Percentiles rank a stretch among this genome's conserved stretches.
These are phyloP conservation scores for Trypoxylon attenuatum DNA, from an alignment of 2,888 invertebrate genomes.

Conservation along the genomic window DNA sequence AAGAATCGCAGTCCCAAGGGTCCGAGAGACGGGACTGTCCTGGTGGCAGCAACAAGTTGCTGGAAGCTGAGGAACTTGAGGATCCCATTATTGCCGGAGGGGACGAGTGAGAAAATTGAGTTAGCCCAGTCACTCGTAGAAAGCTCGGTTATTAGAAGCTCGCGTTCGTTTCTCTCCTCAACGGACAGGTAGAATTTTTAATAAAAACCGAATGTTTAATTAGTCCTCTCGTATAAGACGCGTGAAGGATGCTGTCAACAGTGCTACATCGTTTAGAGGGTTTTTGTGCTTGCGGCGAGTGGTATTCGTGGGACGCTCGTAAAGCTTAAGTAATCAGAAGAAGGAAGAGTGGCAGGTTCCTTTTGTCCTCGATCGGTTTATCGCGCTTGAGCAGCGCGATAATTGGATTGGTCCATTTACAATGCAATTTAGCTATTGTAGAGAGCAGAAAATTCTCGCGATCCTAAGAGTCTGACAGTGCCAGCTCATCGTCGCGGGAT, in stretches of 20 bases:
- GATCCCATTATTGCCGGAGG: background rate
- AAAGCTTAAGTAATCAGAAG: constrained; percentile 56
- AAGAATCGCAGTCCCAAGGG: background rate
- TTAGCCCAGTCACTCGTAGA: too few relatives aligned
- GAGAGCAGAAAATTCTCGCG: constrained; percentile 1
- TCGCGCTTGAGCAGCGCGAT: constrained; percentile 30
- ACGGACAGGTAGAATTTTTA: too few relatives aligned
- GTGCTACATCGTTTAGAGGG: constrained; percentile 4
- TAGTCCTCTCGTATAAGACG: too few relatives aligned
- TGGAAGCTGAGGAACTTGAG: background rate
- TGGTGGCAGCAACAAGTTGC: constrained; percentile 6
- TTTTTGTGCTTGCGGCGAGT: constrained; percentile 27
- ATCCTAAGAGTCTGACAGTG: background rate
- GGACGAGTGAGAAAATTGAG: background rate
- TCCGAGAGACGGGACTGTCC: too few relatives aligned
- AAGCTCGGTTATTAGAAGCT: too few relatives aligned
- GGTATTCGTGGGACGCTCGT: constrained; percentile 42
- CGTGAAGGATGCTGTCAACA: constrained; percentile 33
- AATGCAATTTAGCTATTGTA: constrained; percentile 24
- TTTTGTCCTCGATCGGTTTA: constrained; percentile 44
- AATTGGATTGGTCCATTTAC: constrained; percentile 16
- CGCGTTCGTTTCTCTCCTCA: too few relatives aligned
- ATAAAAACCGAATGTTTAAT: too few relatives aligned
- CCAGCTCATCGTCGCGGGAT: background rate
- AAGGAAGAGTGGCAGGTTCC: constrained; percentile 37